phyloP scores from a whole-genome alignment of 2,888 invertebrate species.

The Lymantria dispar region DNA sequence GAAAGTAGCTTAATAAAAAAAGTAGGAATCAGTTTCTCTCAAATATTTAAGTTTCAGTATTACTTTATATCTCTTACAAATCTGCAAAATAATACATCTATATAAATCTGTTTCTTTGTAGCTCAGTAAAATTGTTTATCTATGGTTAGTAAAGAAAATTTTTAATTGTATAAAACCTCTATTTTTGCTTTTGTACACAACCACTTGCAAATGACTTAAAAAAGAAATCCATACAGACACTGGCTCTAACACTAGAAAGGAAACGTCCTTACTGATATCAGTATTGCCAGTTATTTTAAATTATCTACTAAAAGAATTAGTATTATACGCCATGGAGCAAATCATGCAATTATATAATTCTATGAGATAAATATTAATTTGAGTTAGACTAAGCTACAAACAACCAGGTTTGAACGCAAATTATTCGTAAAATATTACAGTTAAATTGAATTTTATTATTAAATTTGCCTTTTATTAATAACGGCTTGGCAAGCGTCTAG shows the following conservation, averaged over 20 bases:
- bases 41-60: conserved; percentile 26
- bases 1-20: conserved; percentile 15
- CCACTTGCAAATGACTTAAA: conserved; percentile 2
- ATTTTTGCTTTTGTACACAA: neutral
- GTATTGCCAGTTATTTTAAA: no score
- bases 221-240: no score
- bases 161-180: no score
- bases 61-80: conserved; percentile 31
- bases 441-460: conserved; percentile 23
- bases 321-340: no score
- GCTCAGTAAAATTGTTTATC: conserved; percentile 7
- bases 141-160: no score
- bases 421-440: conserved; percentile 18
- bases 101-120: conserved; percentile 24
- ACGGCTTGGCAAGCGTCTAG: conserved; percentile 39
- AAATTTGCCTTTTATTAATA: conserved; percentile 21
- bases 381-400: conserved; percentile 17
- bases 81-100: conserved; percentile 19
- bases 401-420: conserved; percentile 17
- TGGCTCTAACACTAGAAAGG: neutral
- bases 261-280: neutral
- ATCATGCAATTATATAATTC: no score
- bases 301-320: no score
- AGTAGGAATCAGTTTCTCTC: conserved; percentile 29
- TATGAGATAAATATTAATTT: neutral